Base-by-base conservation (phyloP, 2,888 invertebrate species). In the Drosophila fungiperda region DNA sequence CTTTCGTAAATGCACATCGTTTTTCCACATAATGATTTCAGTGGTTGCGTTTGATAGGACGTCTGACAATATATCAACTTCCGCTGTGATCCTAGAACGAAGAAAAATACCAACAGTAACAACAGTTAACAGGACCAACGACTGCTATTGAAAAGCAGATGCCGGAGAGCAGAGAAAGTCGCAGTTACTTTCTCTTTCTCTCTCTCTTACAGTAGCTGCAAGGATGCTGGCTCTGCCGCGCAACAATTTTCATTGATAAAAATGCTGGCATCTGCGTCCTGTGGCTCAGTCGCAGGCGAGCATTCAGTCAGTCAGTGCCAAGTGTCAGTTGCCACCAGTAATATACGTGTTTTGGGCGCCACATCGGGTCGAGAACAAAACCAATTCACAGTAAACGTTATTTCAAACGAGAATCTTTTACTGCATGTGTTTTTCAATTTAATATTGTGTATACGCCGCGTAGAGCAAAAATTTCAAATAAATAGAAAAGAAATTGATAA, bases 191-290 rank as follows among this genome's bases (percentile, higher is more conserved):
- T 15, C 53, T 55, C 57, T 50, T 63, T 40, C n/a, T 50, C 35
- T 35, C 32, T 45, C 48, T 69, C 57, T 73, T 58, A 29, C 29
- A 15, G 33, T 23, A n/a, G 29, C 65, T 68, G 42, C 66, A 69
- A 83, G 71, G 65, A 57, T 17, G 38, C 53, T 48, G 49, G 42
- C 49, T 65, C 23, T 26, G 42, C 11, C 29, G 61, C 66, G 70
- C 82, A 82, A 82, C 78, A 78, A 87, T 77, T 75, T 87, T 90
- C 91, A 91, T 91, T 89, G 91, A 89, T 89, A 90, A 89, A 89
- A 91, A 78, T 76, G 74, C 78, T 76, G 80, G 73, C 79, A 55
- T 71, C 68, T 71, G 76, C 52, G 60, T 89, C 79, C 77, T 82
- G 66, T 55, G 71, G 62, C 59, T 89, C 88, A 89, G 89, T 89